Evolutionary conservation across 2,113 vertebrate species (phyloP).

Genomic region (Ginglymostoma cirratum): DNA sequence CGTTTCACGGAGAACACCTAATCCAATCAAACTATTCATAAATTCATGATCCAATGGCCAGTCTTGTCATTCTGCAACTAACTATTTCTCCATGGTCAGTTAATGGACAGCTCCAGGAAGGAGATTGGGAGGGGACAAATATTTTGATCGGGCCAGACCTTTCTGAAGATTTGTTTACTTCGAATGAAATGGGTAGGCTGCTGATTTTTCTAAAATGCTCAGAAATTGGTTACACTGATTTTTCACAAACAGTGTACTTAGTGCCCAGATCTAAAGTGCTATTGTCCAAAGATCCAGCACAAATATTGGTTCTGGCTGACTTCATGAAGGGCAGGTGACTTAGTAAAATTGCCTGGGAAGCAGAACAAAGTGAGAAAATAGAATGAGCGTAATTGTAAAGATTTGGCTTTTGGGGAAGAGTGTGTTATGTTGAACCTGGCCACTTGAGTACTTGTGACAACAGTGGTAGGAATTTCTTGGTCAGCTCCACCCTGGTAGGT

Average conservation of each 20-base stretch:
- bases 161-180: not conserved
- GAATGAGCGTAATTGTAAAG: not conserved
- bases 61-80: not conserved
- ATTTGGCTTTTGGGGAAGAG: not conserved
- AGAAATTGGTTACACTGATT: not conserved
- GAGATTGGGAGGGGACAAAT: not conserved
- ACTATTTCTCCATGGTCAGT: not conserved
- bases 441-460: too few relatives aligned
- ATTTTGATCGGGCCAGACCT: not conserved
- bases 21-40: not conserved
- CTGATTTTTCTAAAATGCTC: not conserved
- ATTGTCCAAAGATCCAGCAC: not conserved
- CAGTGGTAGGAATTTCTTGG: too few relatives aligned
- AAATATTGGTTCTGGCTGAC: not conserved
- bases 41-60: not conserved
- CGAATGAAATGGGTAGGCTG: not conserved
- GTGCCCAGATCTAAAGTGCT: not conserved
- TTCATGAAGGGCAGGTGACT: not conserved
- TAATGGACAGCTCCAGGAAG: not conserved
- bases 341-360: not conserved
- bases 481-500: too few relatives aligned
- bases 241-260: not conserved
- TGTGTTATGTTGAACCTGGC: too few relatives aligned
- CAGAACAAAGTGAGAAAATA: not conserved
- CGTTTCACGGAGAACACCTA: too few relatives aligned